Conservation (phyloP, 2,888 invertebrate genomes). For the Acanthoscelides obtectus region DNA sequence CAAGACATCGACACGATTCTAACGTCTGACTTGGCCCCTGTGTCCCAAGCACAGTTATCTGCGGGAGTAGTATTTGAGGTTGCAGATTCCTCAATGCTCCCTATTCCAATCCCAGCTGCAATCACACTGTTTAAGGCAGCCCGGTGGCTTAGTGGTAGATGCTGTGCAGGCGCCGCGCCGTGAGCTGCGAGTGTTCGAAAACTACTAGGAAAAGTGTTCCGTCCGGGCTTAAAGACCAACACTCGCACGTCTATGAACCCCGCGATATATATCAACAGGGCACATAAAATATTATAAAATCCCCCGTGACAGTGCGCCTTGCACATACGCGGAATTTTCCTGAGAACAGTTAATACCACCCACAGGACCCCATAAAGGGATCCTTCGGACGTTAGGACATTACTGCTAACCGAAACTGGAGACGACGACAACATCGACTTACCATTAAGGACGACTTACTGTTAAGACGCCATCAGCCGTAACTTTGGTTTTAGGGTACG, state of each 20-base stretch:
- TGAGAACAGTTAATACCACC: conserved; percentile 12
- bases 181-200: too few relatives aligned
- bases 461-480: background rate
- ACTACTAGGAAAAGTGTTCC: too few relatives aligned
- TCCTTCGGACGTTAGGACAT: conserved; percentile 12
- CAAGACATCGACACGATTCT: too few relatives aligned
- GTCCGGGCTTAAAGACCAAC: too few relatives aligned
- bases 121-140: too few relatives aligned
- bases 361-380: conserved; percentile 12
- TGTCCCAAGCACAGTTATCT: too few relatives aligned
- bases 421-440: background rate
- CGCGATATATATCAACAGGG: background rate
- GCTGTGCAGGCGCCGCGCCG: too few relatives aligned
- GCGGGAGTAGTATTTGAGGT: too few relatives aligned
- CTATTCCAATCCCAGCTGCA: too few relatives aligned
- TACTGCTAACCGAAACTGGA: conserved; percentile 1
- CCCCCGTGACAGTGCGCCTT: background rate
- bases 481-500: background rate
- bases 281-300: background rate
- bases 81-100: too few relatives aligned
- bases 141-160: too few relatives aligned
- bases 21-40: too few relatives aligned
- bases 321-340: conserved; percentile 4
- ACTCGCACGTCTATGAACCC: background rate
- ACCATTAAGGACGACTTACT: background rate